Evolutionary conservation across 2,113 vertebrate genomes (phyloP).

Genomic region (Podarcis muralis): DNA sequence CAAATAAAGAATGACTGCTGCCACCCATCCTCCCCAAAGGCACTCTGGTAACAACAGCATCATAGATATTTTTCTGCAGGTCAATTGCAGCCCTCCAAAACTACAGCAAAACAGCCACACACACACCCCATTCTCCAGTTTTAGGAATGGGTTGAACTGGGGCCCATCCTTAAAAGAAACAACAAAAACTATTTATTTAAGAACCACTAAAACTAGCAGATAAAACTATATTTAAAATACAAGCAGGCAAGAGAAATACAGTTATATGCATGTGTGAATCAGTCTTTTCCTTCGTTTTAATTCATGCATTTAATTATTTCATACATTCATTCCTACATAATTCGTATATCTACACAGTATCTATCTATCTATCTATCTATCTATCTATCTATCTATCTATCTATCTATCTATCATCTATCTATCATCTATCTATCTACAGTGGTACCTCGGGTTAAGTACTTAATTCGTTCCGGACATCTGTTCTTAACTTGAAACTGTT

Average conservation of each 20-base stretch:
- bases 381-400: no score
- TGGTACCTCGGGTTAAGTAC: no score
- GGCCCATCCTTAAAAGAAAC: background rate
- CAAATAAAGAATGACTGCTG: background rate
- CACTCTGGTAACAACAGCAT: background rate
- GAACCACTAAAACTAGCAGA: background rate
- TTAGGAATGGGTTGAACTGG: background rate
- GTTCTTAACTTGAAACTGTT: no score
- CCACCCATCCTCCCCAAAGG: background rate
- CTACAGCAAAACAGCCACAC: background rate
- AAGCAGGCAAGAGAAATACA: background rate
- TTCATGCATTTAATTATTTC: background rate
- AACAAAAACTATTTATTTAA: background rate
- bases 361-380: no score
- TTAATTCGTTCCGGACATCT: no score
- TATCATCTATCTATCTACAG: no score
- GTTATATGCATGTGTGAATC: background rate
- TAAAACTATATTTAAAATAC: no score
- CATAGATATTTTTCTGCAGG: background rate
- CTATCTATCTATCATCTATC: no score
- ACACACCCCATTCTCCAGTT: no score
- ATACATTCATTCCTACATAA: no score
- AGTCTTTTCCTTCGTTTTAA: background rate
- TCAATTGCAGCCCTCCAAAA: background rate
- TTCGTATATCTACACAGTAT: background rate